A percentile compares a stretch with the other conserved stretches of the same genome.
Evolutionary conservation across 2,797 vertebrate genomes (phyloP).

Genomic region (Gadopsis marmoratus): DNA sequence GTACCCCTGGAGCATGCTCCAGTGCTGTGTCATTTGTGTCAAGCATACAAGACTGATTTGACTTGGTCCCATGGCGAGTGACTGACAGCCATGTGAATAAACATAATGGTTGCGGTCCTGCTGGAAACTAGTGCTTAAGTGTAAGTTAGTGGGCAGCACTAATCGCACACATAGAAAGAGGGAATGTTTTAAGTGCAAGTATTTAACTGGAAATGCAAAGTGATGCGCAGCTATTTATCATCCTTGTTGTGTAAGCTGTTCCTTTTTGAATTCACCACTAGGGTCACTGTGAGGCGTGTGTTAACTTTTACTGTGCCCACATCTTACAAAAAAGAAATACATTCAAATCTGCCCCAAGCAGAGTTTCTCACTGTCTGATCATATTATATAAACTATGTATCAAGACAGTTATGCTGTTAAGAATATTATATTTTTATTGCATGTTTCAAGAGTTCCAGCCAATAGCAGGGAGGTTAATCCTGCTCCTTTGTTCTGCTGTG

Average conservation of each 20-base stretch:
- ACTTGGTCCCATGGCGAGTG: slow-evolving; percentile 61
- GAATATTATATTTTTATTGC: slow-evolving; percentile 62
- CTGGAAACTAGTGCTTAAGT: slow-evolving; percentile 53
- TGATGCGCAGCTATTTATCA: slow-evolving; percentile 63
- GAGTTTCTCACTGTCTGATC: slow-evolving; percentile 44
- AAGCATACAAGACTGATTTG: slow-evolving; percentile 71
- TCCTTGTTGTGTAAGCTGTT: slow-evolving; percentile 62
- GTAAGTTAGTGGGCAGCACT: slow-evolving; percentile 68
- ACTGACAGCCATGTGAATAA: slow-evolving; percentile 72
- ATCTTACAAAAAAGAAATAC: slow-evolving; percentile 65
- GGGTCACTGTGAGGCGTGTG: slow-evolving; percentile 55
- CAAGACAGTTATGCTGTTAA: slow-evolving; percentile 45
- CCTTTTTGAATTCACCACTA: slow-evolving; percentile 55
- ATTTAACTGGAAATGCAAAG: slow-evolving; percentile 51
- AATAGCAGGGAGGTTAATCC: slow-evolving; percentile 47
- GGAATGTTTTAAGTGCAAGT: slow-evolving; percentile 64
- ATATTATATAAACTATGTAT: slow-evolving; percentile 43
- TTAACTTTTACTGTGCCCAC: slow-evolving; percentile 63
- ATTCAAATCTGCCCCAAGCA: slow-evolving; percentile 62
- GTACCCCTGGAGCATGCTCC: slow-evolving; percentile 70
- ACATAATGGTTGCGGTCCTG: slow-evolving; percentile 61
- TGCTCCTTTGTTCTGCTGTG: slow-evolving; percentile 59
- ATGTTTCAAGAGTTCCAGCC: slow-evolving; percentile 54
- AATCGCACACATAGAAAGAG: slow-evolving; percentile 51
- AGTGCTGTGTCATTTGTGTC: slow-evolving; percentile 75